Conservation (phyloP, 2,797 vertebrate genomes). For the Artibeus lituratus region DNA sequence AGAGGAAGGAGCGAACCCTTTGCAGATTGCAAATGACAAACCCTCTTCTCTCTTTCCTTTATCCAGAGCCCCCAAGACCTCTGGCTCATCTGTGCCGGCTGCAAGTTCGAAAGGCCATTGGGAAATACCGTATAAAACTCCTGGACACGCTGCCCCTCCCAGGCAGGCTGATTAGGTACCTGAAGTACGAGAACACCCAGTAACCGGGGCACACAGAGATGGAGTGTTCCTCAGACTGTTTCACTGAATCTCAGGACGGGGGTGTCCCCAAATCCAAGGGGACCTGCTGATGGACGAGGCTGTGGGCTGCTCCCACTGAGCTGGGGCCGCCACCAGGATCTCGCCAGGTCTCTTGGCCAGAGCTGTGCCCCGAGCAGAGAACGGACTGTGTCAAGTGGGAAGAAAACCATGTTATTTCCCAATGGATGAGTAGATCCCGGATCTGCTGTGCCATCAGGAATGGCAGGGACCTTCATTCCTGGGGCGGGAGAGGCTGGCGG, state of each 20-base stretch:
- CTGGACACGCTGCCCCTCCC: slow-evolving; percentile 91
- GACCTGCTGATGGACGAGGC: not conserved
- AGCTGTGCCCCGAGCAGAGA: slow-evolving; percentile 16
- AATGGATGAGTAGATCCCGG: not conserved
- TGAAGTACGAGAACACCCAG: slow-evolving; percentile 81
- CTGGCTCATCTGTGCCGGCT: slow-evolving; percentile 93
- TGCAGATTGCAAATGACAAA: rapidly evolving
- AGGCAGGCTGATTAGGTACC: slow-evolving; percentile 88
- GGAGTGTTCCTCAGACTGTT: not conserved
- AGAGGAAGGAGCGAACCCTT: not conserved
- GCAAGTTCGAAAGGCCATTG: slow-evolving; percentile 87
- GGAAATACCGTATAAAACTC: slow-evolving; percentile 86
- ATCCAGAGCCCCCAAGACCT: slow-evolving; percentile 88
- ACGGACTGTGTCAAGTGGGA: not conserved
- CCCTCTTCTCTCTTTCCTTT: slow-evolving; percentile 29
- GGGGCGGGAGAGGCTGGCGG: not conserved
- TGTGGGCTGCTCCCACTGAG: not conserved
- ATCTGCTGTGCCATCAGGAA: not conserved
- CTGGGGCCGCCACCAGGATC: not conserved
- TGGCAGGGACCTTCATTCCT: not conserved
- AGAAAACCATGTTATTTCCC: not conserved
- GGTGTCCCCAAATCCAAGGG: not conserved
- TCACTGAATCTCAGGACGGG: not conserved
- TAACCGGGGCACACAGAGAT: not conserved
- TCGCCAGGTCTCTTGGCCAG: not conserved